Conservation (phyloP, 2,888 invertebrate species). For the Leptopilina drosophilae region DNA sequence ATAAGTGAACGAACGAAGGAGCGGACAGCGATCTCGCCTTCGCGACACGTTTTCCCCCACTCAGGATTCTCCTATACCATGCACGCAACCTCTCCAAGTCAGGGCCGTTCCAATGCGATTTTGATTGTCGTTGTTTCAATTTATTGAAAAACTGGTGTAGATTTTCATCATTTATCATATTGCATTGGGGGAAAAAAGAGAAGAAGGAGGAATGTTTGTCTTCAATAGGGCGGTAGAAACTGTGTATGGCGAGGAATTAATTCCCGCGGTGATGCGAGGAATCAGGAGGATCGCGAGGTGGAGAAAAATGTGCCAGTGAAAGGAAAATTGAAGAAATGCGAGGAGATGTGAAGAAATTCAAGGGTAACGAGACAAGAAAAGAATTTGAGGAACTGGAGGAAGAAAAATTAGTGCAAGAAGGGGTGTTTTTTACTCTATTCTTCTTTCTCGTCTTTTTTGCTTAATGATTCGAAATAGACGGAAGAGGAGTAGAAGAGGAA, state of each 20-base stretch:
- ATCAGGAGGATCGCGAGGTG: background rate
- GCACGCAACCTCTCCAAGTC: constrained; percentile 40
- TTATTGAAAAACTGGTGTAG: background rate
- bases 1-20: constrained; percentile 56
- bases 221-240: background rate
- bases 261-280: background rate
- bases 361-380: background rate
- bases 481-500: too few relatives aligned
- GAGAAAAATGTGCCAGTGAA: background rate
- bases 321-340: background rate
- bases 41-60: constrained; percentile 57
- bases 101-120: constrained; percentile 34
- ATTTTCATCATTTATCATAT: background rate
- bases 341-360: background rate
- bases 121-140: constrained; percentile 7
- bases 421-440: too few relatives aligned
- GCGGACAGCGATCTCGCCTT: constrained; percentile 57
- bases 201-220: too few relatives aligned
- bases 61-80: constrained; percentile 22
- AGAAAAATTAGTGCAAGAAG: background rate
- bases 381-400: background rate
- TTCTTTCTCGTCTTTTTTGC: too few relatives aligned
- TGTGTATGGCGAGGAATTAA: background rate
- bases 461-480: too few relatives aligned
- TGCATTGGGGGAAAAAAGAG: background rate